phyloP scores from a whole-genome alignment of 1,140 invertebrate genomes.

The Saccostrea echinata region DNA sequence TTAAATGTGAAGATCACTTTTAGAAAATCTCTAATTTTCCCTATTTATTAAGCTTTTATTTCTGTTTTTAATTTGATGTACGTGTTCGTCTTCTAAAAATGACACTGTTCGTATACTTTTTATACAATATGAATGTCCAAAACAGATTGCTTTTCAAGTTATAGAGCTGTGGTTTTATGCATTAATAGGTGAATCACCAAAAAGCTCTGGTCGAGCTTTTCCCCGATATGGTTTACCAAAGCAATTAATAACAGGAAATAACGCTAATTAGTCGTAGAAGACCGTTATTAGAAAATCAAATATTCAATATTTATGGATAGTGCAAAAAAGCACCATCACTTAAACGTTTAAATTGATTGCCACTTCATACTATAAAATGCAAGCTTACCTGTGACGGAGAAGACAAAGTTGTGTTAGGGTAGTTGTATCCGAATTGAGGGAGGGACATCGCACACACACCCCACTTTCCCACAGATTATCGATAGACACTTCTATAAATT shows the following conservation, averaged over 20 bases:
- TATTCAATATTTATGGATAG: not conserved
- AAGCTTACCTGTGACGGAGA: slow-evolving; percentile 54
- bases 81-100: not conserved
- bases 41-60: not conserved
- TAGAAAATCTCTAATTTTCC: not conserved
- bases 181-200: slow-evolving; percentile 17
- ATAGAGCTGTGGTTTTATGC: slow-evolving; percentile 20
- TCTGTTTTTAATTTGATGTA: too few relatives aligned
- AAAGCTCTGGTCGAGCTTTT: not conserved
- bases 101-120: not conserved
- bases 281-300: slow-evolving; percentile 36
- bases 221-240: not conserved
- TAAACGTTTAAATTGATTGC: slow-evolving; percentile 15
- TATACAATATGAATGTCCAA: slow-evolving; percentile 8
- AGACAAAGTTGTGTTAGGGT: slow-evolving; percentile 50
- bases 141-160: slow-evolving; percentile 20
- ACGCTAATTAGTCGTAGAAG: slow-evolving; percentile 10
- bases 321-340: not conserved
- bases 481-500: not conserved
- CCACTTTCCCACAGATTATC: slow-evolving; percentile 24
- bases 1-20: too few relatives aligned
- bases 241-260: not conserved
- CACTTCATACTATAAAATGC: not conserved
- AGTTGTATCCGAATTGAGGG: slow-evolving; percentile 55
- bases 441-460: slow-evolving; percentile 55